Conservation (phyloP, 2,888 invertebrate species). For the Cheilosia soror region DNA sequence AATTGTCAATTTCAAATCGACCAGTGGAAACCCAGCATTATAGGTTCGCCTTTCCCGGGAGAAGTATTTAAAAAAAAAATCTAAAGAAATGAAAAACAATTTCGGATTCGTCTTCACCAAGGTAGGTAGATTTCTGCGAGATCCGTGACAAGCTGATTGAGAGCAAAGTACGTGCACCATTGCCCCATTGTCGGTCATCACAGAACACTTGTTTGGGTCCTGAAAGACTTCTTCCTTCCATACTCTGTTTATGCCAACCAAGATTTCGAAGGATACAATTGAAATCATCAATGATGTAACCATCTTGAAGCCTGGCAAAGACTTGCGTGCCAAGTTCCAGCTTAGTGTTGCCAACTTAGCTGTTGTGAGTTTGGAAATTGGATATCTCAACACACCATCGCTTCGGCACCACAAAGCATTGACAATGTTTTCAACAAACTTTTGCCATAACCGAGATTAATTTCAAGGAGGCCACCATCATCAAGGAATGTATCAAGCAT, state of each 20-base stretch:
- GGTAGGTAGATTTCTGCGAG: constrained; percentile 96
- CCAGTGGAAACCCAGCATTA: too few species aligned
- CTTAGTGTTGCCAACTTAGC: constrained; percentile 98
- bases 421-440: constrained; percentile 99
- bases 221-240: constrained; percentile 99
- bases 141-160: constrained; percentile 94
- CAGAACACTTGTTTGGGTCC: constrained; percentile 99
- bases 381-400: constrained; percentile 98
- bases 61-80: too few species aligned
- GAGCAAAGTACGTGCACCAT: constrained; percentile 98
- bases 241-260: constrained; percentile 99
- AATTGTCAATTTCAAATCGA: too few species aligned
- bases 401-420: constrained; percentile 98
- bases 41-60: too few species aligned
- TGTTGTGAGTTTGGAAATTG: constrained; percentile 95
- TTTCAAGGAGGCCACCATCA: constrained; percentile 96
- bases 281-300: constrained; percentile 99
- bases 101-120: constrained; percentile 99
- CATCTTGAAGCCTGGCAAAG: constrained; percentile 96
- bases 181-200: constrained; percentile 97
- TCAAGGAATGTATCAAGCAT: constrained; percentile 97
- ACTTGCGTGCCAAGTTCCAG: constrained; percentile 95
- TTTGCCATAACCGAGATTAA: constrained; percentile 96
- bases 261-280: constrained; percentile 99
- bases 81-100: too few species aligned